phyloP scores from a whole-genome alignment of 2,888 invertebrate species.

The Gymnocheta viridis region DNA sequence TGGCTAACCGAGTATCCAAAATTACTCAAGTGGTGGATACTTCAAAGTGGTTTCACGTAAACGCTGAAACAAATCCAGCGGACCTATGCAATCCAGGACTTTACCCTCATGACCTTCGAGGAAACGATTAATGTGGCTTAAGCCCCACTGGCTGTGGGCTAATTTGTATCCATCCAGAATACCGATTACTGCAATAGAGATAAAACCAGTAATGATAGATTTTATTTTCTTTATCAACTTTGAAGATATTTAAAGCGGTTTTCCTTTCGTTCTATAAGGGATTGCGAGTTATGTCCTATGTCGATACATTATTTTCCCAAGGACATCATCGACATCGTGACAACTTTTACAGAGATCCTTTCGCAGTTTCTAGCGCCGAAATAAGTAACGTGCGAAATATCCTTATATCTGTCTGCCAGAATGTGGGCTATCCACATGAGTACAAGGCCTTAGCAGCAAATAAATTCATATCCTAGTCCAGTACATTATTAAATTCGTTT shows the following conservation, averaged over 20 bases:
- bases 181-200: constrained; percentile 6
- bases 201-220: constrained; percentile 8
- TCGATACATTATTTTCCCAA: constrained; percentile 33
- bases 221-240: neutral
- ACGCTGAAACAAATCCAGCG: too few relatives aligned
- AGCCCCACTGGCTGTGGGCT: constrained; percentile 42
- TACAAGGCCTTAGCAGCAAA: constrained; percentile 13
- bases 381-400: neutral
- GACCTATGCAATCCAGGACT: too few relatives aligned
- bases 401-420: constrained; percentile 5
- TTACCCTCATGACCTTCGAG: constrained; percentile 12
- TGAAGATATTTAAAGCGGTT: constrained; percentile 35
- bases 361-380: neutral
- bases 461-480: constrained; percentile 17
- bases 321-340: neutral
- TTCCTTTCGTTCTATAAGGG: constrained; percentile 45
- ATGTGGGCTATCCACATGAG: constrained; percentile 22
- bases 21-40: constrained; percentile 18
- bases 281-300: constrained; percentile 49
- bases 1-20: constrained; percentile 29
- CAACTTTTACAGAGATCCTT: neutral
- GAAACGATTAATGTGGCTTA: constrained; percentile 44
- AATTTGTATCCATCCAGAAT: neutral
- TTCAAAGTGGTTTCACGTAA: too few relatives aligned
- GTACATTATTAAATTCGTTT: constrained; percentile 38